Evolutionary conservation across 2,797 vertebrate genomes (phyloP).

Genomic region (Gallinago stenura): DNA sequence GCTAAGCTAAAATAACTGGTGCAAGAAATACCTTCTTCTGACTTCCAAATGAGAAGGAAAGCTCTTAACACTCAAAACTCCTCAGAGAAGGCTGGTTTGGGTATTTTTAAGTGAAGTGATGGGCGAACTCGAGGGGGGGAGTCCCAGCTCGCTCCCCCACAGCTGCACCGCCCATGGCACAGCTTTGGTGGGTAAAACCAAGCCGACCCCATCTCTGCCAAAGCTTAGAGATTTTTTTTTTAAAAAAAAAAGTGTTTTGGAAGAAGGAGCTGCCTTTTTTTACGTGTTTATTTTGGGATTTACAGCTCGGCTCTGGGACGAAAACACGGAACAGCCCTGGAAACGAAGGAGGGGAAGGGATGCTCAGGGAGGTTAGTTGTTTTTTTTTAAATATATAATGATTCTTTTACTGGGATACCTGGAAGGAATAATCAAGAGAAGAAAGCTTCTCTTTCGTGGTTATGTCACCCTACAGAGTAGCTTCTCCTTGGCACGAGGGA

Average conservation of each 20-base stretch:
- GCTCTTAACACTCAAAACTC: not conserved
- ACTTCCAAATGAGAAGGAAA: not conserved
- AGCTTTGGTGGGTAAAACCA: not conserved
- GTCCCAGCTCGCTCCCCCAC: not conserved
- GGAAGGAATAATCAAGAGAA: slow-evolving; percentile 50
- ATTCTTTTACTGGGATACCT: slow-evolving; percentile 37
- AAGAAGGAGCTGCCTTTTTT: not conserved
- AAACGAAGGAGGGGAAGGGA: not conserved
- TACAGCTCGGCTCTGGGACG: not conserved
- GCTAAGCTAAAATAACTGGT: not conserved
- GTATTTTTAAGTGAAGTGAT: not conserved
- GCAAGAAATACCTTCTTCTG: not conserved
- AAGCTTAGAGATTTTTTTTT: not conserved
- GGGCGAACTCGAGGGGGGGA: not conserved
- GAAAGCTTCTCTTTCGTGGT: slow-evolving; percentile 55
- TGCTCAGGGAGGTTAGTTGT: not conserved
- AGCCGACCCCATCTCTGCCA: not conserved
- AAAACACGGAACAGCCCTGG: not conserved
- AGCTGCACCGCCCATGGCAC: not conserved
- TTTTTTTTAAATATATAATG: not conserved
- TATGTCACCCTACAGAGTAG: slow-evolving; percentile 55
- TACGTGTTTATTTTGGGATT: not conserved
- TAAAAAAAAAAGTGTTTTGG: not conserved
- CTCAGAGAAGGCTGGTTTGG: not conserved
- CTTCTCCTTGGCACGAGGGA: slow-evolving; percentile 46